Conservation (phyloP, 2,797 vertebrate genomes). For the Numenius phaeopus region DNA sequence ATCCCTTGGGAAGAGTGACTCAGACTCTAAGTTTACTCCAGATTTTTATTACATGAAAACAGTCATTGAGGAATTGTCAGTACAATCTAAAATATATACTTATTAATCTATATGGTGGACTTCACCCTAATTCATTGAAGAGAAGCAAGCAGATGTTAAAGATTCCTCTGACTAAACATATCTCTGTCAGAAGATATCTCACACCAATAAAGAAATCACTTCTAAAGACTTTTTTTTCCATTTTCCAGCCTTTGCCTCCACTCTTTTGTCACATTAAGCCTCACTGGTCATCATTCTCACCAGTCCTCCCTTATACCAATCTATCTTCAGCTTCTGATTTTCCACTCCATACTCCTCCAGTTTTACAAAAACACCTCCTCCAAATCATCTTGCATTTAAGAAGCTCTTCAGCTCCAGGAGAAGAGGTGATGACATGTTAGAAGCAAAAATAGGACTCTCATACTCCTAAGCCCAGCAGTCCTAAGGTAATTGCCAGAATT, state of each 20-base stretch:
- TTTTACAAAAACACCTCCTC: background rate
- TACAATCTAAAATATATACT: background rate
- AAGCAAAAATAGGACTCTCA: too few species aligned
- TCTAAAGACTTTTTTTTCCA: background rate
- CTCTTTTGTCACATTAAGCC: background rate
- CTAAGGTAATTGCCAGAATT: conserved; percentile 20
- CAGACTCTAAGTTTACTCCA: background rate
- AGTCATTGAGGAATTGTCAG: background rate
- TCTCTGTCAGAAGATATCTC: conserved; percentile 11
- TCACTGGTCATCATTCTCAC: background rate
- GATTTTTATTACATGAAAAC: conserved; percentile 29
- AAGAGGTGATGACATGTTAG: background rate
- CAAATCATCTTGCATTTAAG: background rate
- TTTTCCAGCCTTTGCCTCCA: background rate
- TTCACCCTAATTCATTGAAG: conserved; percentile 2
- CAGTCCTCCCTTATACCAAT: background rate
- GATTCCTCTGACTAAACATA: background rate
- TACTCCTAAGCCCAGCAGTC: conserved; percentile 2
- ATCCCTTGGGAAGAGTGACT: background rate
- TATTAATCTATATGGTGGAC: background rate
- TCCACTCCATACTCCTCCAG: background rate
- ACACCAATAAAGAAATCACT: background rate
- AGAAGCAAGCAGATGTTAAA: conserved; percentile 12
- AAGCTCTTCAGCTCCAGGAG: background rate
- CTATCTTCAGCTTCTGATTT: background rate